phyloP scores from a whole-genome alignment of 2,888 invertebrate genomes.

The Mantis religiosa region DNA sequence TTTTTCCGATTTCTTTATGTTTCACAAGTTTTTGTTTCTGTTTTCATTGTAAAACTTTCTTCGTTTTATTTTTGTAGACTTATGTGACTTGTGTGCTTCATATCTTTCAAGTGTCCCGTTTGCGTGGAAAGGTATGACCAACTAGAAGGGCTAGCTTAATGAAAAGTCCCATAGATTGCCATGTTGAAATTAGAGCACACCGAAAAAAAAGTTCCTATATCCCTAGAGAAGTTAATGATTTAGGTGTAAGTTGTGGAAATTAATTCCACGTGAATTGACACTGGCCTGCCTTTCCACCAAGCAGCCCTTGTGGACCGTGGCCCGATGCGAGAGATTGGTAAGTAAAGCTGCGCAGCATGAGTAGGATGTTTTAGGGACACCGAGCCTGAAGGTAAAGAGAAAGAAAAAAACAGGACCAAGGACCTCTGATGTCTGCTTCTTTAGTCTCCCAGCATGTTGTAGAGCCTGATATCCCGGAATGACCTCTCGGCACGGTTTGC shows the following conservation, averaged over 20 bases:
- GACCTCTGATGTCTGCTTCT: not conserved
- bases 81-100: slow-evolving; percentile 31
- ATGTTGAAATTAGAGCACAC: not conserved
- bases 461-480: not conserved
- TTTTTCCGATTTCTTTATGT: slow-evolving; percentile 27
- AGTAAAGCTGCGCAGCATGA: slow-evolving; percentile 28
- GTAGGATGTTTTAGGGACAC: not conserved
- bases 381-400: too few species aligned
- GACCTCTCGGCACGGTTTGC: not conserved
- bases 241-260: not conserved
- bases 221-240: not conserved
- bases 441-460: not conserved
- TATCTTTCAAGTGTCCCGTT: slow-evolving; percentile 31
- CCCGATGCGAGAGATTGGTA: slow-evolving; percentile 34
- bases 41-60: slow-evolving; percentile 10
- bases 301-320: slow-evolving; percentile 35
- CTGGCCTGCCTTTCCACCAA: slow-evolving; percentile 35
- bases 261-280: slow-evolving; percentile 23
- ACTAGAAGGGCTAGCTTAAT: slow-evolving; percentile 15
- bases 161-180: not conserved
- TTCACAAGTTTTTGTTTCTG: slow-evolving; percentile 19
- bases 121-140: slow-evolving; percentile 34
- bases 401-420: too few species aligned
- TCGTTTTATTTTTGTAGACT: slow-evolving; percentile 25
- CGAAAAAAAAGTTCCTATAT: not conserved